These are phyloP conservation scores for Gorsachius goisagi DNA, from an alignment of 2,113 vertebrate species.

Conservation along the genomic window DNA sequence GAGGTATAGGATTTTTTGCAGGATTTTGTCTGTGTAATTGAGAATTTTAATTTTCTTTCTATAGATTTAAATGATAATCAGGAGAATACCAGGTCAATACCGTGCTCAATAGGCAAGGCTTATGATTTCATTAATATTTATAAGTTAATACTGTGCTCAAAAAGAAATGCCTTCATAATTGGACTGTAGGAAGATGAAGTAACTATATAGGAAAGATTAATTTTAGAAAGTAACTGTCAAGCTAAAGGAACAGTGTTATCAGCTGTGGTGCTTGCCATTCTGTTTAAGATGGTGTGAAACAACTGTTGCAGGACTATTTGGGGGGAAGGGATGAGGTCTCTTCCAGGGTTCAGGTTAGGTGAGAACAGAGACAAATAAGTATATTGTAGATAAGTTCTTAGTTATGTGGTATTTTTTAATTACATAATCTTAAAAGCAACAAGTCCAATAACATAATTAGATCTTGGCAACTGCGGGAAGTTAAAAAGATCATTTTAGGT, in stretches of 20 bases:
- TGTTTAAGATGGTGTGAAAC: background rate
- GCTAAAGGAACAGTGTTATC: conserved; percentile 22
- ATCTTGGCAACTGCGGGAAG: background rate
- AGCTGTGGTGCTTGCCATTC: background rate
- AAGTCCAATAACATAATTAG: background rate
- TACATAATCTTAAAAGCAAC: background rate
- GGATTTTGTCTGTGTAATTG: background rate
- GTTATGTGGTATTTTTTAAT: background rate
- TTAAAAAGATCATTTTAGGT: background rate
- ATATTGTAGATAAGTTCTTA: background rate
- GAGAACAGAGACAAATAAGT: background rate
- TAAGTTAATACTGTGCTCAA: conserved; percentile 13
- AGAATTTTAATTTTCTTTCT: background rate
- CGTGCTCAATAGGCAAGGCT: background rate
- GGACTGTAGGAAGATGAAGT: conserved; percentile 33
- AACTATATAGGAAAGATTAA: conserved; percentile 43
- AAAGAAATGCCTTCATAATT: conserved; percentile 36
- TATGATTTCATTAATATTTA: conserved; percentile 40
- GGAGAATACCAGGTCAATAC: background rate
- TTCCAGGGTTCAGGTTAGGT: background rate
- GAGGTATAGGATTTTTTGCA: background rate
- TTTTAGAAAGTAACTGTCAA: conserved; percentile 54
- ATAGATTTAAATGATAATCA: background rate
- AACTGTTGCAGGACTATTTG: conserved; percentile 6
- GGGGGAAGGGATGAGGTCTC: background rate